phyloP scores from a whole-genome alignment of 64 coral and sea anemone species.

The Actinia equina region DNA sequence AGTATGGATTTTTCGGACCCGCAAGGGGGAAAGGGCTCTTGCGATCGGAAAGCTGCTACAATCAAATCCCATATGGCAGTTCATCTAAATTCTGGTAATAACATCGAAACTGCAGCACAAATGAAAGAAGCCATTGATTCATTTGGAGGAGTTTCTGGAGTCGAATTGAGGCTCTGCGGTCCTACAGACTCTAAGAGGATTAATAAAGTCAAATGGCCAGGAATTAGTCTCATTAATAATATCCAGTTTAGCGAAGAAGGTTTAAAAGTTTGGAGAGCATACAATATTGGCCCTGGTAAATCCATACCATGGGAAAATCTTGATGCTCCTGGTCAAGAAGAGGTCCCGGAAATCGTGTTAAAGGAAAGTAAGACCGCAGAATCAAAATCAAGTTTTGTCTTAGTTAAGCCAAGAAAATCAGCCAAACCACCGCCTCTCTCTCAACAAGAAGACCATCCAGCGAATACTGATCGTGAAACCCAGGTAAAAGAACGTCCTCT shows the following conservation, averaged over 20 bases:
- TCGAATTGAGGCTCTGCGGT: too few species aligned
- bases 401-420: too few species aligned
- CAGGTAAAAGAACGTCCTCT: too few species aligned
- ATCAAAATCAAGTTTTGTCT: too few species aligned
- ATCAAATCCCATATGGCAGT: conserved; percentile 2
- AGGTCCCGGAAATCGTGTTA: too few species aligned
- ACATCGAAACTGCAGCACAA: conserved; percentile 17
- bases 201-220: conserved; percentile 11
- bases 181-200: too few species aligned
- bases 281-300: conserved; percentile 35
- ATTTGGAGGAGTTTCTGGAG: neutral
- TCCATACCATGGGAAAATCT: conserved; percentile 18
- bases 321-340: neutral
- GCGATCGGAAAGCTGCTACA: conserved; percentile 31
- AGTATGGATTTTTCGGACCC: conserved; percentile 23
- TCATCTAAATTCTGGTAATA: neutral
- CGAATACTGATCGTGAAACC: too few species aligned
- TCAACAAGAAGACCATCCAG: too few species aligned
- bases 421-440: too few species aligned
- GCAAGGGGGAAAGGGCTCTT: conserved; percentile 25
- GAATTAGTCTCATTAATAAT: conserved; percentile 27
- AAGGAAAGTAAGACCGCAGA: too few species aligned
- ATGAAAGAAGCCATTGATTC: conserved; percentile 19
- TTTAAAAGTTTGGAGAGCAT: conserved; percentile 29
- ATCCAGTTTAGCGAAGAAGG: conserved; percentile 13